A percentile compares a stretch with the other conserved stretches of the same genome.
Conservation (phyloP, 2,113 vertebrate species). For the Pogona vitticeps region DNA sequence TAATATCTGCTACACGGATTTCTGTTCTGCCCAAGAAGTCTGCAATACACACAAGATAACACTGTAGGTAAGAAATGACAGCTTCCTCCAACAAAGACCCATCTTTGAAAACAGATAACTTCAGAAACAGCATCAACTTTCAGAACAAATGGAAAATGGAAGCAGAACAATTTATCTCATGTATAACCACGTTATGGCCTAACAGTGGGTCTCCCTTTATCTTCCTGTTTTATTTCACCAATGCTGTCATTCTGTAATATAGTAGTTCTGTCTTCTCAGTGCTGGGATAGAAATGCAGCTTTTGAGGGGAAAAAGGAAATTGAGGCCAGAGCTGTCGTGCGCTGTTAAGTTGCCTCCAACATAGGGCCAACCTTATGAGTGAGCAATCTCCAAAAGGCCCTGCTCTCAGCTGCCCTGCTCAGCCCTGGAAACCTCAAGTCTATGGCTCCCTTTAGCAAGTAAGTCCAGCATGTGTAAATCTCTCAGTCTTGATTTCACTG, state of each 20-base stretch:
- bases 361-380: too few relatives aligned
- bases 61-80: conserved; percentile 38
- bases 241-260: neutral
- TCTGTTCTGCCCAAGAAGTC: conserved; percentile 98
- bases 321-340: too few relatives aligned
- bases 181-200: neutral
- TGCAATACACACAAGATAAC: conserved; percentile 72
- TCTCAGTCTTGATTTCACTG: too few relatives aligned
- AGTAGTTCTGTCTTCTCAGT: neutral
- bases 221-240: neutral
- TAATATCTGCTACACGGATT: conserved; percentile 97
- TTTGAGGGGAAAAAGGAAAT: too few relatives aligned
- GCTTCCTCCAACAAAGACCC: neutral
- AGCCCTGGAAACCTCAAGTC: too few relatives aligned
- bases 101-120: fast-evolving
- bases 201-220: neutral
- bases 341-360: too few relatives aligned
- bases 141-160: neutral
- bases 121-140: neutral
- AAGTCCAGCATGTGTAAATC: too few relatives aligned
- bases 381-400: too few relatives aligned
- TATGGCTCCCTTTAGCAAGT: too few relatives aligned
- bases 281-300: neutral
- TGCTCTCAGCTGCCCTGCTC: too few relatives aligned
- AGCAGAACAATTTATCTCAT: neutral